These are phyloP conservation scores for Crioceris asparagi DNA, from an alignment of 2,888 invertebrate species.

Conservation along the genomic window DNA sequence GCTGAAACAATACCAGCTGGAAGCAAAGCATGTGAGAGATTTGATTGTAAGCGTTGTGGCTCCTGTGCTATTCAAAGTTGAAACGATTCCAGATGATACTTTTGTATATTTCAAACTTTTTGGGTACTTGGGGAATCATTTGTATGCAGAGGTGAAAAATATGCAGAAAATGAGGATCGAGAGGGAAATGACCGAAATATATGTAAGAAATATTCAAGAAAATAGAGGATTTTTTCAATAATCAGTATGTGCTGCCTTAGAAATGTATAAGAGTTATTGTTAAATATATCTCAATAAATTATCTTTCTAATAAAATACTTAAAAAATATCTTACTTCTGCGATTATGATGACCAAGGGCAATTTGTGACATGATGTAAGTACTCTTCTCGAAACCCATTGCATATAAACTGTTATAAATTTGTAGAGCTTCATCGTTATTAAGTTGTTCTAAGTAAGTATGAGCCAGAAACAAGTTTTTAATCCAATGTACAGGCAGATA, in stretches of 20 bases:
- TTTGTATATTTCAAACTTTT: conserved; percentile 24
- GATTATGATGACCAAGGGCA: conserved; percentile 86
- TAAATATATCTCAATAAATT: no score
- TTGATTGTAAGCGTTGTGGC: conserved; percentile 20
- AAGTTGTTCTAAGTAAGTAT: conserved; percentile 81
- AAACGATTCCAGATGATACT: conserved; percentile 21
- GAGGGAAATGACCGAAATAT: conserved; percentile 9
- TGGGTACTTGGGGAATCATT: conserved; percentile 27
- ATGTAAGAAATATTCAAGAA: no score
- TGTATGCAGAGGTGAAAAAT: conserved; percentile 27
- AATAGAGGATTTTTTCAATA: no score
- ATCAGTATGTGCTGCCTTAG: no score
- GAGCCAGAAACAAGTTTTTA: conserved; percentile 82
- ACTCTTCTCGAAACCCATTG: conserved; percentile 75
- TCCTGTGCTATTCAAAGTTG: conserved; percentile 24
- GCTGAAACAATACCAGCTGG: conserved; percentile 21
- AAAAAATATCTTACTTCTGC: conserved; percentile 53
- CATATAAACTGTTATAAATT: conserved; percentile 64
- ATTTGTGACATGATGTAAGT: conserved; percentile 85
- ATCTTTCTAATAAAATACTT: neutral
- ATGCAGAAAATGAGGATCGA: conserved; percentile 23
- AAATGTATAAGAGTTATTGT: no score
- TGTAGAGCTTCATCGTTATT: conserved; percentile 82
- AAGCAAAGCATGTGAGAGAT: conserved; percentile 25
- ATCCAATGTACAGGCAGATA: conserved; percentile 86